Conservation (phyloP, 2,888 invertebrate species). For the Diachrysia chrysitis region DNA sequence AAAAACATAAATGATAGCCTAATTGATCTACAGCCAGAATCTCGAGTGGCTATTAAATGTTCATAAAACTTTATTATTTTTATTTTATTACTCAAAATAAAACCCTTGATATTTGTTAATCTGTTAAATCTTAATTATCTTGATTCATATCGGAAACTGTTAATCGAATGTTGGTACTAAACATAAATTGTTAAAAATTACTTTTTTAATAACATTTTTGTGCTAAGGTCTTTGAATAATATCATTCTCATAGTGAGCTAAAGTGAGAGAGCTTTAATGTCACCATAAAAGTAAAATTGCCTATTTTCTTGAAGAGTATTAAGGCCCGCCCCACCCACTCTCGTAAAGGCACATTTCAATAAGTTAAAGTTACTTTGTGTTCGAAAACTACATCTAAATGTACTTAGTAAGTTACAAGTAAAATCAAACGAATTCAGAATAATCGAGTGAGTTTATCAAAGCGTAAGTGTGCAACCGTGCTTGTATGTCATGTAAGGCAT, state of each 20-base stretch:
- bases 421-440: conserved; percentile 50
- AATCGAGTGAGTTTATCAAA: conserved; percentile 21
- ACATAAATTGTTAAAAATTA: conserved; percentile 6
- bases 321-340: conserved; percentile 66
- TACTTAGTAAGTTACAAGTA: conserved; percentile 44
- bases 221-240: conserved; percentile 52
- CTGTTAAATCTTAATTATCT: conserved; percentile 6
- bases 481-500: neutral
- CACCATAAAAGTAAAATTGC: conserved; percentile 70
- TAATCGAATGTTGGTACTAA: neutral
- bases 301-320: conserved; percentile 70
- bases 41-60: conserved; percentile 56
- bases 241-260: conserved; percentile 59
- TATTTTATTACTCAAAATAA: neutral
- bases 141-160: conserved; percentile 7
- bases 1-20: conserved; percentile 72
- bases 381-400: conserved; percentile 22
- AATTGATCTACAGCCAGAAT: conserved; percentile 69
- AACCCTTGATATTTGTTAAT: conserved; percentile 21
- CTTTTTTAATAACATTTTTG: conserved; percentile 23
- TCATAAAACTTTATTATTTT: conserved; percentile 7
- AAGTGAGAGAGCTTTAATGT: conserved; percentile 68
- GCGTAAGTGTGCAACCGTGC: conserved; percentile 22
- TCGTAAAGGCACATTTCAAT: conserved; percentile 64
- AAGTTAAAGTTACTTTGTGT: conserved; percentile 42